A percentile compares a stretch with the other conserved stretches of the same genome.
Conservation (phyloP, 23 tunicate species). For the Ciona savignyi region DNA sequence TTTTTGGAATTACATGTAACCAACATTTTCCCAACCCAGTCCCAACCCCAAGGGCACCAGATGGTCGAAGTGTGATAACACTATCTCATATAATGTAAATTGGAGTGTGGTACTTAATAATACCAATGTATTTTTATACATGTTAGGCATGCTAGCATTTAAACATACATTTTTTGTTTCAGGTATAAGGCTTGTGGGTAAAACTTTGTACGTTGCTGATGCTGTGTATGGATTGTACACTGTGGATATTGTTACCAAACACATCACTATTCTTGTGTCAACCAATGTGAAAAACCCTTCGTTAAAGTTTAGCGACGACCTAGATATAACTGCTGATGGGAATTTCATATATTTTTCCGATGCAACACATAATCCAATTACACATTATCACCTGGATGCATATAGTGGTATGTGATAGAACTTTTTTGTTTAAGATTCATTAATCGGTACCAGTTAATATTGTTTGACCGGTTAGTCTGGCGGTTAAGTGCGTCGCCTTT, state of each 20-base stretch:
- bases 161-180: neutral
- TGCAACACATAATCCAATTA: constrained; percentile 11
- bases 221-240: constrained; percentile 43
- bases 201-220: constrained; percentile 34
- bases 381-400: neutral
- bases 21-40: too few relatives aligned
- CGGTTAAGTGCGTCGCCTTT: too few relatives aligned
- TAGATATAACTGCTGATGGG: constrained; percentile 40
- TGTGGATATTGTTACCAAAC: constrained; percentile 7
- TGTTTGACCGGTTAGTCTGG: too few relatives aligned
- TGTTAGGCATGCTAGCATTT: too few relatives aligned
- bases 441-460: too few relatives aligned
- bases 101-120: too few relatives aligned
- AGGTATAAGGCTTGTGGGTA: constrained; percentile 7
- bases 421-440: too few relatives aligned
- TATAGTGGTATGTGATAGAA: neutral
- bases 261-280: constrained; percentile 3
- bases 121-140: neutral
- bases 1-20: too few relatives aligned
- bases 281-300: constrained; percentile 13
- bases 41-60: too few relatives aligned
- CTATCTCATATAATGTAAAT: too few relatives aligned
- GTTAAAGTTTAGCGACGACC: constrained; percentile 39
- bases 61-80: too few relatives aligned
- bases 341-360: constrained; percentile 31